Evolutionary conservation across 2,113 vertebrate species (phyloP), one percentile per base, ranked within the genome.

Genomic region (Oostethus manadensis): DNA sequence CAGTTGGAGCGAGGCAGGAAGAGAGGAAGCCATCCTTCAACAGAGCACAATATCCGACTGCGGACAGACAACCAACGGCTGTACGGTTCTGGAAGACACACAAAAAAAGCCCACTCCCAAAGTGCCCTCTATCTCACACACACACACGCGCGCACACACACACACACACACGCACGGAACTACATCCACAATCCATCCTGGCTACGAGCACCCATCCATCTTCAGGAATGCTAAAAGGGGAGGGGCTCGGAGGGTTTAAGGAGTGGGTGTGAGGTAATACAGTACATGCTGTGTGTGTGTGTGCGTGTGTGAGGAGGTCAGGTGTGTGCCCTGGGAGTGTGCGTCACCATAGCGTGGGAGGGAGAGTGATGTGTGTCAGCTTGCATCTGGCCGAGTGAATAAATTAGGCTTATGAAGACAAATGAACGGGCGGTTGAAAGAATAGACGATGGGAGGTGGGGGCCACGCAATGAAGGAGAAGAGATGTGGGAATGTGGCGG

Each of bases 151-250:
- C 61, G 47, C 64, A 42, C 74, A 69, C 71, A 93, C 90, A 92
- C 92, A 90, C 91, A 94, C 89, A 94, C 94, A 98, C 92, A 93
- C 90, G 89, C 91, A 92, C 91, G 93, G 94, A 94, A 95, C 92
- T 86, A 94, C 96, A 96, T 96, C 94, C 92, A 92, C 95, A 94
- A 98, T 99, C 94, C 96, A 96, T 98, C 97, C 93, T 89, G 89
- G 90, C 92, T 93, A 94, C 94, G 96, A 95, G 94, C 94, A 94
- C 92, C 91, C 93, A 97, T 98, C 94, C 93, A 94, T 98, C 94
- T 97, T 94, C 92, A 89, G 89, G 93, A 94, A 94, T 92, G 94
- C 93, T 94, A 93, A 95, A 54, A 29, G 48, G 94, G 92, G 93
- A 72, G 92, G 91, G 92, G 72, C 74, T 74, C 92, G 92, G 92